These are phyloP conservation scores for Zoanthus solanderi DNA, from an alignment of 92 coral and sea anemone genomes.

Conservation along the genomic window DNA sequence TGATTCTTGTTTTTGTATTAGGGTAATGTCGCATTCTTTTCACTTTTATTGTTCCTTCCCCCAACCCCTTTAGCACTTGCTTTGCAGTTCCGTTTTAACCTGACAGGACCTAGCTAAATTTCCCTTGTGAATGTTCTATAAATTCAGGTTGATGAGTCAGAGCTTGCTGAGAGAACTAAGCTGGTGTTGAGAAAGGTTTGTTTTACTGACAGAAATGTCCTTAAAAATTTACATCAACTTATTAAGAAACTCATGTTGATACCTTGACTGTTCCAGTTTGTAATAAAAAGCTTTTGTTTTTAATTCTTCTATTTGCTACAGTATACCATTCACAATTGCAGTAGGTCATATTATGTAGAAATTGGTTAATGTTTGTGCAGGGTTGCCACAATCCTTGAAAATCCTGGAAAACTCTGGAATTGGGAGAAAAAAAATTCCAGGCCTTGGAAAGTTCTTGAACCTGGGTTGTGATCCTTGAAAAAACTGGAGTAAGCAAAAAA, in stretches of 20 bases:
- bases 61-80: too few species aligned
- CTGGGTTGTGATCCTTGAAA: too few species aligned
- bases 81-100: neutral
- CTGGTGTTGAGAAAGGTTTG: constrained; percentile 36
- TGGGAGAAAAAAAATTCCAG: too few species aligned
- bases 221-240: too few species aligned
- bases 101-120: neutral
- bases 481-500: too few species aligned
- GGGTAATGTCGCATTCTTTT: too few species aligned
- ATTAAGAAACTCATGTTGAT: neutral
- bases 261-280: neutral
- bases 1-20: too few species aligned
- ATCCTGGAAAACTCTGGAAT: too few species aligned
- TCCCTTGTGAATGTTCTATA: neutral
- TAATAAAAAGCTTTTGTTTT: neutral
- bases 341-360: neutral
- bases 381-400: too few species aligned
- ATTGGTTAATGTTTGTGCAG: too few species aligned
- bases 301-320: neutral
- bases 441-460: too few species aligned
- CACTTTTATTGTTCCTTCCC: too few species aligned
- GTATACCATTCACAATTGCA: neutral
- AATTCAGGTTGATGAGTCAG: constrained; percentile 18
- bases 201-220: neutral
- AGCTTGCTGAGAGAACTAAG: constrained; percentile 7